Evolutionary conservation across 2,797 vertebrate species (phyloP), one percentile per base, ranked within the genome.

Genomic region (Crenuchus spilurus): DNA sequence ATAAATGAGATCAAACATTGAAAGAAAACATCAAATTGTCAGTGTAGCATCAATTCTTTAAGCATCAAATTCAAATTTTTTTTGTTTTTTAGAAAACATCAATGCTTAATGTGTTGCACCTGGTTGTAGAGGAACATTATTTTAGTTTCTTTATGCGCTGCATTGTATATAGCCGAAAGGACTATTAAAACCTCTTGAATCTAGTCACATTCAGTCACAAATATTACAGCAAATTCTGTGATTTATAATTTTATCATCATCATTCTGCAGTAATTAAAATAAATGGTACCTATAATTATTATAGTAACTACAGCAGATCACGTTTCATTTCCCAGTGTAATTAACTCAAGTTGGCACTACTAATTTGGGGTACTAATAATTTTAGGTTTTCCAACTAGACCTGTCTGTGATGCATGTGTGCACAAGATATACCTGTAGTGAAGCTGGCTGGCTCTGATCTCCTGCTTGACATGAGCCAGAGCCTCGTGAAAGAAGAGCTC

Each of bases 401-500:
- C 20, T 39, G 13, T 24, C 42, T 62, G 24, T 20, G 16, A 18
- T 6, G 26, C 11, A 1, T 46, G 44, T 31, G 52, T 51, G 35
- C n/a, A 16, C 16, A 51, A 13, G 2, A 0, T 31, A 11, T 61
- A 84, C 82, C 78, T 84, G 70, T 82, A 74, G 8, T 84, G 87
- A 42, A 84, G 86, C 80, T 92, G 90, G 82, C 84, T 93, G 74
- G 84, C 57, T 66, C 49, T 48, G 39, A 96, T 93, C 87, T 97
- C 91, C 81, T 90, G 83, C 84, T 89, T 97, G 82, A 95, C 93
- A 41, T 95, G 85, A 66, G 85, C 79, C 70, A 97, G 88, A 6
- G 94, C 93, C 73, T 93, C 91, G 18, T 93, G 89, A 84, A 95
- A 95, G 86, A 98, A 98, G 3, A 75, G 78, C 85, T 96, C 94